Percentiles rank a stretch among this genome's conserved stretches.
Conservation (phyloP, 2,797 vertebrate genomes). For the Luscinia megarhynchos region DNA sequence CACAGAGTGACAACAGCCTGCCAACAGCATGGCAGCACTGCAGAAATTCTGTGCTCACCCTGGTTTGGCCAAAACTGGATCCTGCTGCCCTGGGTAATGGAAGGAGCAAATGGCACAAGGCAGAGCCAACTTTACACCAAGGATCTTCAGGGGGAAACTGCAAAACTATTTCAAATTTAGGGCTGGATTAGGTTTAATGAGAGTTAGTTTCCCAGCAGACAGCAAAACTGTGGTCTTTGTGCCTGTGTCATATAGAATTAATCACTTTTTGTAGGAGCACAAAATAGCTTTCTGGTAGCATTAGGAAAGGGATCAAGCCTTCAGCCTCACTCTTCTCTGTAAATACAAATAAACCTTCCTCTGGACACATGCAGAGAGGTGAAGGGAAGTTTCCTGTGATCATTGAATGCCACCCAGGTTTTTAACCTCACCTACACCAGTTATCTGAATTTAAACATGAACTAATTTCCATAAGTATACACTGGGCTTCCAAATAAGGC, state of each 20-base stretch:
- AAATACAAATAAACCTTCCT: background rate
- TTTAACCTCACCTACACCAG: background rate
- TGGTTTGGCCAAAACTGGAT: background rate
- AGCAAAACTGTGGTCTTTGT: background rate
- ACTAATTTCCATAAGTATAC: background rate
- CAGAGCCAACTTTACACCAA: background rate
- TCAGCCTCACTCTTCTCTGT: background rate
- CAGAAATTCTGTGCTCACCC: background rate
- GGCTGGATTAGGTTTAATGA: background rate
- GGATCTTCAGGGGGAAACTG: background rate
- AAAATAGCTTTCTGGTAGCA: background rate
- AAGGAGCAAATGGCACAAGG: background rate
- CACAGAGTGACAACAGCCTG: background rate
- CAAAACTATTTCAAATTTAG: background rate
- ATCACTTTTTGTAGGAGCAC: background rate
- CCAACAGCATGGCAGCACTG: background rate
- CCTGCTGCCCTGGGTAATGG: accelerated
- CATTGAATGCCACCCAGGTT: background rate
- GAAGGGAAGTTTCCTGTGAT: background rate
- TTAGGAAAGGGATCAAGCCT: background rate
- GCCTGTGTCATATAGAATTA: background rate
- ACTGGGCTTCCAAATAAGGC: background rate
- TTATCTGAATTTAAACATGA: background rate
- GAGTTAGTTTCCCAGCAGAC: background rate
- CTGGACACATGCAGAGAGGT: background rate